Conservation (phyloP, 2,113 vertebrate species). For the Clinocottus analis region DNA sequence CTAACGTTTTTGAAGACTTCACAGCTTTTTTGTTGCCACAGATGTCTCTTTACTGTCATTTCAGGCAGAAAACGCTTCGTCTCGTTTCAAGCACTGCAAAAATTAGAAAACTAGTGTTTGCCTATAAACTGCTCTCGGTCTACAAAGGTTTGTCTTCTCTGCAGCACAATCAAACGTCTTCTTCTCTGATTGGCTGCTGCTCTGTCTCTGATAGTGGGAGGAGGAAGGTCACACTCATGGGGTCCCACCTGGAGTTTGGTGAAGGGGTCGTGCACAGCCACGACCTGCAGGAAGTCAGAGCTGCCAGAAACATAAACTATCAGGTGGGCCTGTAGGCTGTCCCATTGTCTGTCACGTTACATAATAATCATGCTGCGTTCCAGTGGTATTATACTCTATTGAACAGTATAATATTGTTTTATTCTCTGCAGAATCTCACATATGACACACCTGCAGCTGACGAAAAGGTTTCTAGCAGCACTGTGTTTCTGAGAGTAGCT, state of each 20-base stretch:
- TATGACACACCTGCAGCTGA: conserved; percentile 49
- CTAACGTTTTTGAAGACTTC: neutral
- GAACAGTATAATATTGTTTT: neutral
- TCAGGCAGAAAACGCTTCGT: neutral
- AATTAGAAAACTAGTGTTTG: neutral
- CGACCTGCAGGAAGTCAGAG: neutral
- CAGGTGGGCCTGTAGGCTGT: conserved; percentile 50
- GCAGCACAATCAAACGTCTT: neutral
- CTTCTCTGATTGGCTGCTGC: conserved; percentile 17
- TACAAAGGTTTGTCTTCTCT: neutral
- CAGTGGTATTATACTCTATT: neutral
- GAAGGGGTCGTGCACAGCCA: conserved; percentile 71
- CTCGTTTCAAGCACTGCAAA: neutral
- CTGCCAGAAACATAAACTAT: neutral
- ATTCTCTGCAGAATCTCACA: conserved; percentile 56
- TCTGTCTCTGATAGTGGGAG: conserved; percentile 84
- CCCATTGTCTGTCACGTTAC: neutral
- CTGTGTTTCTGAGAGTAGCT: conserved; percentile 59
- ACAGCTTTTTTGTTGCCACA: neutral
- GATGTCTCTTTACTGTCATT: neutral
- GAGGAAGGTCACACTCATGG: conserved; percentile 84
- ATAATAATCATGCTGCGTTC: neutral
- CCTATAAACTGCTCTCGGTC: neutral
- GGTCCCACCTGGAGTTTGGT: conserved; percentile 86
- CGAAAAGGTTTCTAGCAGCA: neutral